Evolutionary conservation across 2,888 invertebrate species (phyloP), one percentile per base, ranked within the genome.

Genomic region (Spisula solida): DNA sequence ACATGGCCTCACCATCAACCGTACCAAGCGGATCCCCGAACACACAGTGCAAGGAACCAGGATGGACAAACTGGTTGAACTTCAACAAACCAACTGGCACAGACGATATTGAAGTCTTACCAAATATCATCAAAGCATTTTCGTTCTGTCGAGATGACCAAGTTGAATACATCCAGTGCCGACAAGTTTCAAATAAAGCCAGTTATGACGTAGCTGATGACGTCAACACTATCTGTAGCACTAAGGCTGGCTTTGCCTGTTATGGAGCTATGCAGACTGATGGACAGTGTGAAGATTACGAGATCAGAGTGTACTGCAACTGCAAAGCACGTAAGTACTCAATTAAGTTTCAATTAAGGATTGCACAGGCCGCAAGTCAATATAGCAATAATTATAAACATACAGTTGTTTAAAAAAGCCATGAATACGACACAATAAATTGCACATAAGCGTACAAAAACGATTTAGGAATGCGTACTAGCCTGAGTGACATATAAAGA

Each of bases 171-270:
- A 86, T 87, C 31, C 79, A 85, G 60, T 90, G 90, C 29, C 66
- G 95, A 14, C 93, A 93, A 20, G 94, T 93, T 0, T 93, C 91
- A 12, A 90, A 92, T 25, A 88, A 91, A n/a, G 84, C 85, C 25
- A 90, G 93, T 29, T 94, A 91, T 82, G 92, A 93, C 60, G 82
- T 92, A 98, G 98, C 0, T 97, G 98, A 0, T 96, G 97, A n/a
- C 98, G 98, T 95, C 18, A 87, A 82, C 97, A 96, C 92, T 96
- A 94, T 91, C 85, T 92, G 86, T 89, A 94, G 86, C 70, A 88
- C 91, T 14, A 88, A 86, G 81, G 88, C 86, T 12, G 90, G 91
- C 0, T 91, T 91, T 83, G 87, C 88, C 2, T 91, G 90, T 48
- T 89, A 91, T 70, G 88, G 82, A 4, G 81, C 90, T 18, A n/a